Base-by-base conservation (phyloP, 2,888 invertebrate species). In the Lasioglossum morio region DNA sequence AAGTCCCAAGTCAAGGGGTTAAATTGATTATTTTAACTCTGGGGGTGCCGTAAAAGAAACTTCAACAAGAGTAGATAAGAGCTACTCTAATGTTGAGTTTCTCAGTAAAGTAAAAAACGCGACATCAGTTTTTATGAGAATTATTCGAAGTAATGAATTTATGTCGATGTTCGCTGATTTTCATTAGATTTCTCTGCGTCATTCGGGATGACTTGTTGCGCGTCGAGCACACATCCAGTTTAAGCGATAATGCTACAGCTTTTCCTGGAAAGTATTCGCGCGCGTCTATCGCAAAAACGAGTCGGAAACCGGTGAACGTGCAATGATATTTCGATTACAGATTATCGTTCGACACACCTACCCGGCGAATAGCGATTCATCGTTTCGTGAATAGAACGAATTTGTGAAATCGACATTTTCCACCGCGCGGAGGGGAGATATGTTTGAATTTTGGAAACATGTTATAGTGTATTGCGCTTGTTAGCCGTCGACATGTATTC, bases 161-260 rank as follows among this genome's bases (percentile, higher is more conserved):
- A 16, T 30, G 7, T 16, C 23, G 27, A 37, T 69, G 34, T 34
- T 43, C 40, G 53, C 23, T 63, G 66, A 73, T 72, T 79, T 73
- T 57, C 66, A 80, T 82, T 43, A 48, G 27, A 79, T 53, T 79
- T 69, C 30, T n/a, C 23, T 30, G 43, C 34, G 30, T 30, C 37
- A 48, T 16, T 16, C 1, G 57, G 4, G 63, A 73, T 53, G 8
- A 73, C 60, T 82, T 34, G 30, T 73, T 57, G 57, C n/a, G 12
- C n/a, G 12, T n/a, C 48, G 23, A 69, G 37, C 37, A 43, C 60
- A 30, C 63, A 73, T 66, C 19, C 37, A 16, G 30, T 72, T 73
- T 60, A n/a, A 74, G n/a, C n/a, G 46, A 30, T 60, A 70, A 82
- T 72, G 70, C 37, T 48, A 8, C 30, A 46, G 46, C 63, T 63